Evolutionary conservation across 2,113 vertebrate genomes (phyloP).

Genomic region (Ancistrus triradiatus): DNA sequence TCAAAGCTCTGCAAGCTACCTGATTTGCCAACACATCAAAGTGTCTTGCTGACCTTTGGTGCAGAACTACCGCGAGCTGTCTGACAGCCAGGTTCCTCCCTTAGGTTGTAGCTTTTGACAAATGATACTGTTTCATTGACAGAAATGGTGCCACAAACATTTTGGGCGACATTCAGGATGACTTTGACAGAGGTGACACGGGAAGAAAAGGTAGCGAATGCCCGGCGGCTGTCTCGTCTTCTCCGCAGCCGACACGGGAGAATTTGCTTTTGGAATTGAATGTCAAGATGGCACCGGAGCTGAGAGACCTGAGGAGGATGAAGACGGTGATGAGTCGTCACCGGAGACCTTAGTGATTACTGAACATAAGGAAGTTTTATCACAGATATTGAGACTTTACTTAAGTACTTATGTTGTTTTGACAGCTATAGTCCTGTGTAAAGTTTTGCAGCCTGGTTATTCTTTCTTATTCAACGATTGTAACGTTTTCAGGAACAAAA

Average conservation of each 20-base stretch:
- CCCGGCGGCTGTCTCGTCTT: background rate
- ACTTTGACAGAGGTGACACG: conserved; percentile 3
- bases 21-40: background rate
- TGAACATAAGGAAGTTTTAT: too few relatives aligned
- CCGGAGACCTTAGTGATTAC: background rate
- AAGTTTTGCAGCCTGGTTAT: too few relatives aligned
- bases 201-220: background rate
- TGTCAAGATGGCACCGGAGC: background rate
- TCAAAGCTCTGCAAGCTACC: too few relatives aligned
- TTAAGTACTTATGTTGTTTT: too few relatives aligned
- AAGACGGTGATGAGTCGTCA: background rate
- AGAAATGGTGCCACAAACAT: background rate
- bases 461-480: too few relatives aligned
- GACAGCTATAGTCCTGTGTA: too few relatives aligned
- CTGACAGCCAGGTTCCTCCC: background rate
- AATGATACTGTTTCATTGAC: background rate
- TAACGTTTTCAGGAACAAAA: too few relatives aligned
- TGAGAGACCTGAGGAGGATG: background rate
- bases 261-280: background rate
- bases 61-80: background rate
- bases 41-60: background rate
- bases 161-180: background rate
- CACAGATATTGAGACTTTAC: too few relatives aligned
- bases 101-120: background rate
- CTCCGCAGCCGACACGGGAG: background rate